These are phyloP conservation scores for Propithecus deckenii DNA, from an alignment of 2,797 vertebrate species.

Conservation along the genomic window DNA sequence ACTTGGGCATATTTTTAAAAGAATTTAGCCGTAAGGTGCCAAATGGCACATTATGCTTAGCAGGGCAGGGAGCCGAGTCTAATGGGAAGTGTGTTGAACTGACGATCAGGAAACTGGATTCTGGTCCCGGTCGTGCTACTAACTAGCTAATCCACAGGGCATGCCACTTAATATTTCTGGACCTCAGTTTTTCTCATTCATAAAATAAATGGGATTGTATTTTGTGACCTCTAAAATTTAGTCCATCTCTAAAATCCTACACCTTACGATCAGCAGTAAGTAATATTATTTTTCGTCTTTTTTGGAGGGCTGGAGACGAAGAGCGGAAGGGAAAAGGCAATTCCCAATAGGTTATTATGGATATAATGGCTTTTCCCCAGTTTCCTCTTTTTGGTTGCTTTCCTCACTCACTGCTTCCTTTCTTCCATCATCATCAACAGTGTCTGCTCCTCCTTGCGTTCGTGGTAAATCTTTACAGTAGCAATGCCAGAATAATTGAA, in stretches of 20 bases:
- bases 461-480: constrained; percentile 72
- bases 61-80: neutral
- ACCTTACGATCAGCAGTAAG: neutral
- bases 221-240: neutral
- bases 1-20: constrained; percentile 33
- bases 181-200: constrained; percentile 5
- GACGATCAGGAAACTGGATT: neutral
- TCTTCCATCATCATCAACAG: neutral
- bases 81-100: constrained; percentile 19
- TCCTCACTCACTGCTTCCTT: neutral
- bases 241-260: neutral
- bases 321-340: neutral
- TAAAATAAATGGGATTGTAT: constrained; percentile 6
- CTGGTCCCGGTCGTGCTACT: neutral
- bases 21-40: constrained; percentile 25
- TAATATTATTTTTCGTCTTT: neutral
- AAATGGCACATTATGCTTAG: neutral
- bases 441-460: neutral
- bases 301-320: neutral
- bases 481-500: constrained; percentile 74
- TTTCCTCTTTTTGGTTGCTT: neutral
- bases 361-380: neutral
- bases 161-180: neutral
- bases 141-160: neutral
- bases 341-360: neutral